Evolutionary conservation across 2,113 vertebrate genomes (phyloP), one percentile per base, ranked within the genome.

Genomic region (Heloderma charlesbogerti): DNA sequence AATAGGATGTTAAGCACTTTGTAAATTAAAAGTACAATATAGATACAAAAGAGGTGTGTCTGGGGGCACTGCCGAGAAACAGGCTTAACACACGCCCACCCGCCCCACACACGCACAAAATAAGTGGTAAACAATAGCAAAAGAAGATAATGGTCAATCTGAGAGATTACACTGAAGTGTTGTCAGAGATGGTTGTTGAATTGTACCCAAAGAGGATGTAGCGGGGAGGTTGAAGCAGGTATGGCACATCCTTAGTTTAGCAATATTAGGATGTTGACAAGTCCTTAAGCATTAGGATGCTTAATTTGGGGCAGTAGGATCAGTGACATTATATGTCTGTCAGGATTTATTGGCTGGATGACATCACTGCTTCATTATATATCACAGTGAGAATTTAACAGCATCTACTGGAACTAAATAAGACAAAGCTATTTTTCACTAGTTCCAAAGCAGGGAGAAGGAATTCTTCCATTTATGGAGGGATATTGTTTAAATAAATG

Each of bases 371-470:
- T 74, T 74, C 60, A 63, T 25, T 13, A 37, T 25, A 20, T 54
- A 29, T 45, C 7, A n/a, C 22, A 9, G 31, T 34, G 22, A 27
- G 34, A 54, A 37, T n/a, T 37, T 25, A 54, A 54, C 69, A 69
- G 66, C 15, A 18, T 82, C 31, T 20, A 27, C 48, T 20, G n/a
- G 15, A 37, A 20, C 1, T 43, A n/a, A n/a, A n/a, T n/a, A 43
- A 31, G 27, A n/a, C 83, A 4, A 0, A 1, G 6, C 60, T 3
- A 0, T 0, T 48, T 45, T 18, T 29, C 20, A 18, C 57, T 66
- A 37, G 67, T 72, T 16, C 6, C 16, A 1, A 4, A 63, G 37
- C 1, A 1, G 51, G 63, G 74, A n/a, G 40, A 37, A 8, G 1
- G 5, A 8, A 6, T 37, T 1, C 34, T 31, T 10, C n/a, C 2